These are phyloP conservation scores for Rhinolophus sinicus DNA, from an alignment of 2,113 vertebrate species.

Conservation along the genomic window DNA sequence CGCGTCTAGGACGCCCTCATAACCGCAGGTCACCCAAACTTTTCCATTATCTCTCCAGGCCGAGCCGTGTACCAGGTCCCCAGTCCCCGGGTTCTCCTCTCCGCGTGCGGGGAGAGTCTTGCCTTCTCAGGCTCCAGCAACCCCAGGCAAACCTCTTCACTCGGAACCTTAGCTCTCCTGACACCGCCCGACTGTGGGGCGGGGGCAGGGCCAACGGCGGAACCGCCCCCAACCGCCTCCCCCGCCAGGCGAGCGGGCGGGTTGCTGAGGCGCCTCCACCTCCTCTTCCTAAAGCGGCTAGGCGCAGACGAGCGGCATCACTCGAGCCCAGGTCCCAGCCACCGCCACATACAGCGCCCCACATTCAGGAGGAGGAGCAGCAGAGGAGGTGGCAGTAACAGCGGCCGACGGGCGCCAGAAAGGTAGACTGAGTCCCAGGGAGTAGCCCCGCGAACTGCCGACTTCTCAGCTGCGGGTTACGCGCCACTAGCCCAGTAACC, in stretches of 20 bases:
- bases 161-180: background rate
- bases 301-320: slow-evolving; percentile 74
- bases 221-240: slow-evolving; percentile 72
- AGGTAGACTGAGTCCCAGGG: slow-evolving; percentile 74
- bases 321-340: slow-evolving; percentile 71
- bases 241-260: slow-evolving; percentile 56
- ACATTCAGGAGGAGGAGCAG: slow-evolving; percentile 9
- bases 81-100: background rate
- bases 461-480: background rate
- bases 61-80: background rate
- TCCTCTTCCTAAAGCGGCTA: slow-evolving; percentile 80
- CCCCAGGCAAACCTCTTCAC: background rate
- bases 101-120: background rate
- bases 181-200: slow-evolving; percentile 58
- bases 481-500: slow-evolving; percentile 39
- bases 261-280: slow-evolving; percentile 75
- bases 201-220: slow-evolving; percentile 76
- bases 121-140: background rate
- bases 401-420: slow-evolving; percentile 54
- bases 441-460: slow-evolving; percentile 23
- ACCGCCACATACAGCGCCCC: background rate
- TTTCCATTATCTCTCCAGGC: slow-evolving; percentile 18
- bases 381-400: slow-evolving; percentile 31
- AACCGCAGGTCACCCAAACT: background rate
- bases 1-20: background rate